phyloP scores from a whole-genome alignment of 1,140 invertebrate species.

The Apocrypta bakeri region DNA sequence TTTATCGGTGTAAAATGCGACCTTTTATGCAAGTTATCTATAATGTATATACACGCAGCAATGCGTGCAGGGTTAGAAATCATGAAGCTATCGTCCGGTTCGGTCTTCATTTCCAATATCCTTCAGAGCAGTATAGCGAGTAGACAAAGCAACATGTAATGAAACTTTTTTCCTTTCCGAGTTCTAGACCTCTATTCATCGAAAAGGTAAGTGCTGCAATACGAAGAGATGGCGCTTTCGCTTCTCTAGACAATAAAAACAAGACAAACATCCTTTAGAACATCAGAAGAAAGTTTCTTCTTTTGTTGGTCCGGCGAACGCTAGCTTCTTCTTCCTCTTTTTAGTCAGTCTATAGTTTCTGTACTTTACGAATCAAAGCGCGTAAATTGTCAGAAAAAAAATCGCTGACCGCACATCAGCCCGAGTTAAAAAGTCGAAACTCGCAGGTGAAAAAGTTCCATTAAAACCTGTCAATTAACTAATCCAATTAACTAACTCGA shows the following conservation, averaged over 20 bases:
- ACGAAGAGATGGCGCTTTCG: constrained; percentile 3
- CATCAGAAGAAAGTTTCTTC: constrained; percentile 33
- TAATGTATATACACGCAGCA: not conserved
- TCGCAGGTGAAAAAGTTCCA: constrained; percentile 10
- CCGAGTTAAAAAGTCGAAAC: too few relatives aligned
- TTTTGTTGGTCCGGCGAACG: constrained; percentile 13
- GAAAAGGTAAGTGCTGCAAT: constrained; percentile 31
- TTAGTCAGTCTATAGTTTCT: constrained; percentile 12
- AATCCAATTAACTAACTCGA: not conserved
- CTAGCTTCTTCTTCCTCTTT: not conserved
- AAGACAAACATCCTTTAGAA: constrained; percentile 41
- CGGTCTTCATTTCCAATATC: constrained; percentile 35
- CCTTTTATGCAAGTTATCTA: too few relatives aligned
- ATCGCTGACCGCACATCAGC: not conserved
- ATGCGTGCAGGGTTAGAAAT: not conserved
- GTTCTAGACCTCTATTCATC: constrained; percentile 26
- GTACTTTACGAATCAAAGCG: constrained; percentile 41
- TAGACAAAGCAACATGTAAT: constrained; percentile 40
- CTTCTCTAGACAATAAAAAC: constrained; percentile 39
- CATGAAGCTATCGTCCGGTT: not conserved
- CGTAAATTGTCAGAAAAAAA: constrained; percentile 35
- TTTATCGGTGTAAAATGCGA: constrained; percentile 66
- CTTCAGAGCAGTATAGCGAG: not conserved
- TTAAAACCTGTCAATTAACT: constrained; percentile 22
- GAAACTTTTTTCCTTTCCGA: constrained; percentile 34